Evolutionary conservation across 2,113 vertebrate genomes (phyloP).

Genomic region (Vulpes vulpes): DNA sequence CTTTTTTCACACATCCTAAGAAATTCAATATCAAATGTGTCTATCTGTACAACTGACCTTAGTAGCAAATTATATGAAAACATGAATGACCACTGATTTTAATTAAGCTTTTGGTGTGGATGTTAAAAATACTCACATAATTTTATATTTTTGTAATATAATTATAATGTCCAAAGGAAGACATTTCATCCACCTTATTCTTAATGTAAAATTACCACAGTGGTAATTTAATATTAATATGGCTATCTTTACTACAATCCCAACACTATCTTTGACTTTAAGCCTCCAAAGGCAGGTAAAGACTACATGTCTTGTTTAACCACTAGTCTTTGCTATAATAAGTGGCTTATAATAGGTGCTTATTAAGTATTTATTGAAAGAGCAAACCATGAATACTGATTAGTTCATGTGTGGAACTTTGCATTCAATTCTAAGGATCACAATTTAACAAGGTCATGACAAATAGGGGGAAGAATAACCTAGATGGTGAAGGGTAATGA

Average conservation of each 20-base stretch:
- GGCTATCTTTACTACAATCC: not conserved
- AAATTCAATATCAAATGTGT: not conserved
- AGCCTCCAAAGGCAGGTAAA: not conserved
- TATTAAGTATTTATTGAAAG: conserved; percentile 49
- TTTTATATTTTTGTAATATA: conserved; percentile 17
- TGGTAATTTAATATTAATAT: conserved; percentile 11
- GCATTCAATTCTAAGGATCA: not conserved
- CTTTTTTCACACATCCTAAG: not conserved
- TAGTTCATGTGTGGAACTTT: not conserved
- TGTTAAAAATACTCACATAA: not conserved
- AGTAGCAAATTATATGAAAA: conserved; percentile 18
- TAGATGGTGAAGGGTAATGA: not conserved
- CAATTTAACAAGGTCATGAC: not conserved
- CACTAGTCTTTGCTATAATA: not conserved
- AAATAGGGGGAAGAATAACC: not conserved
- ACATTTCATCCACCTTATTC: not conserved
- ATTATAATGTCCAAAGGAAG: not conserved
- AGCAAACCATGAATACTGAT: conserved; percentile 24
- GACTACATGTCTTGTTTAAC: not conserved
- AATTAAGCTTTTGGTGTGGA: not conserved
- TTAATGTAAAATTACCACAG: not conserved
- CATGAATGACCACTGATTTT: not conserved
- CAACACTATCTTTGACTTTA: not conserved
- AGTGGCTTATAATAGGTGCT: not conserved
- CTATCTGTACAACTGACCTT: not conserved